phyloP scores from a whole-genome alignment of 64 coral and sea anemone genomes.

The Stylophora pistillata region DNA sequence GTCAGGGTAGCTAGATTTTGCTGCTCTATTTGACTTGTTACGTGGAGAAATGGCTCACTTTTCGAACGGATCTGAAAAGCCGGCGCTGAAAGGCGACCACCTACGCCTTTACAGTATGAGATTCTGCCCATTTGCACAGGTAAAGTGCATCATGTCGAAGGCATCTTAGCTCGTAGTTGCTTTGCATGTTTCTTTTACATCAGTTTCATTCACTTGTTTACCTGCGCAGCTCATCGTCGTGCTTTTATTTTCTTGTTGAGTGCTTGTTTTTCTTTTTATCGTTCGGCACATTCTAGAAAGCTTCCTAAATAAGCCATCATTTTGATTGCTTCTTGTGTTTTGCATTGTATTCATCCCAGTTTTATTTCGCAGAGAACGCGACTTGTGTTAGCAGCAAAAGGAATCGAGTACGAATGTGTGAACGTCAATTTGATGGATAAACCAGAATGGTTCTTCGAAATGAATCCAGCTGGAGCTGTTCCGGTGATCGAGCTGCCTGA shows the following conservation, averaged over 20 bases:
- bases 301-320: background rate
- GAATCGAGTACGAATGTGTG: constrained; percentile 62
- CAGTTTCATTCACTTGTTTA: no score
- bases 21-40: background rate
- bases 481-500: constrained; percentile 72
- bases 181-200: no score
- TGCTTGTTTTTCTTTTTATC: no score
- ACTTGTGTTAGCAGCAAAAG: constrained; percentile 72
- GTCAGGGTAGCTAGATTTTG: no score
- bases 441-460: constrained; percentile 78
- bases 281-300: background rate
- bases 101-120: constrained; percentile 76
- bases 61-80: constrained; percentile 79
- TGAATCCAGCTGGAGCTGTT: constrained; percentile 65
- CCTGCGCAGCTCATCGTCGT: no score
- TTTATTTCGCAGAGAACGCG: constrained; percentile 61
- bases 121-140: constrained; percentile 76
- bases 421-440: constrained; percentile 78
- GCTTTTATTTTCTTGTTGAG: no score
- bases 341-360: background rate
- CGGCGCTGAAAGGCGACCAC: constrained; percentile 12
- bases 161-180: no score
- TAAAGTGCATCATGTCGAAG: background rate
- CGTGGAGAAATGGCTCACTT: constrained; percentile 51
- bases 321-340: background rate